These are phyloP conservation scores for Lineus longissimus DNA, from an alignment of 1,140 invertebrate genomes.

Conservation along the genomic window DNA sequence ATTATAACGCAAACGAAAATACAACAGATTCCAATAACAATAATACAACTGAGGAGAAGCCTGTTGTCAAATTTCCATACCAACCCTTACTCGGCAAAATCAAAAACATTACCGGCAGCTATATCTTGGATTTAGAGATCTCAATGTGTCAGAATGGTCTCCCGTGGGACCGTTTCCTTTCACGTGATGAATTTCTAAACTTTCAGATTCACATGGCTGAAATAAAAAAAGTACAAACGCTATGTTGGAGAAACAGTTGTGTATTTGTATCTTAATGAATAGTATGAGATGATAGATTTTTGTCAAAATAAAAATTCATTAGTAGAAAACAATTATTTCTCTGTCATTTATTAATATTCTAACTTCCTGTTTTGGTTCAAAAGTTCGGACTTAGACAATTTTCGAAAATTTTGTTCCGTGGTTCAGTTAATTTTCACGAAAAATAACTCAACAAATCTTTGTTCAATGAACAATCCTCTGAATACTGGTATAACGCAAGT, in stretches of 20 bases:
- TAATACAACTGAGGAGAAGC: not conserved
- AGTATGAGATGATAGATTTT: too few species aligned
- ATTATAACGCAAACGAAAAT: too few species aligned
- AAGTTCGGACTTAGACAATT: too few species aligned
- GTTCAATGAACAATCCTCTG: too few species aligned
- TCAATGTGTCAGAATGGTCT: slow-evolving; percentile 4
- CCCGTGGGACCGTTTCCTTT: not conserved
- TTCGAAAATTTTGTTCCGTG: too few species aligned
- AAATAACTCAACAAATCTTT: too few species aligned
- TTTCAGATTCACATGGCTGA: not conserved
- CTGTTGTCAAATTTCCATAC: not conserved
- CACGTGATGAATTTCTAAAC: not conserved
- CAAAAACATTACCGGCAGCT: not conserved
- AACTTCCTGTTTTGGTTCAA: too few species aligned
- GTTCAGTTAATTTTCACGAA: too few species aligned
- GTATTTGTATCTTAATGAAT: slow-evolving; percentile 3
- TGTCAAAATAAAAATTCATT: too few species aligned
- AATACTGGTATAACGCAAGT: too few species aligned
- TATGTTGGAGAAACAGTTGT: slow-evolving; percentile 4
- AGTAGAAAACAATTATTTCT: too few species aligned
- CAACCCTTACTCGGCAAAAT: not conserved
- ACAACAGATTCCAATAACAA: not conserved
- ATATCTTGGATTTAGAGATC: slow-evolving; percentile 1
- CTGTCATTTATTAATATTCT: too few species aligned
- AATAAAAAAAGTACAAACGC: slow-evolving; percentile 1